Percentiles rank a stretch among this genome's conserved stretches.
These are phyloP conservation scores for Pongo abelii DNA, from an alignment of 2,113 vertebrate genomes.

Conservation along the genomic window DNA sequence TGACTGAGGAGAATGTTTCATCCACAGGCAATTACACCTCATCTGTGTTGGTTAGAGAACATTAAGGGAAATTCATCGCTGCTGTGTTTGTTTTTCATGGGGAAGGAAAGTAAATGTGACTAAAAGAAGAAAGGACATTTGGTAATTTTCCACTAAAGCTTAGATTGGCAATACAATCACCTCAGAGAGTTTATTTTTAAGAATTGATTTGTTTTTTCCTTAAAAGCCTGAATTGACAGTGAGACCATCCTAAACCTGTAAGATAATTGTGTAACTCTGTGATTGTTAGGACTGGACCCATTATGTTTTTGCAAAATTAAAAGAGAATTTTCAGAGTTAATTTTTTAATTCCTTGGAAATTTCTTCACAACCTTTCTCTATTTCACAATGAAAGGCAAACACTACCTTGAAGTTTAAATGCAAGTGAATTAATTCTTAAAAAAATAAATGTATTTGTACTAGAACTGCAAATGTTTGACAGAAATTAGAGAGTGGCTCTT, in stretches of 20 bases:
- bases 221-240: not conserved
- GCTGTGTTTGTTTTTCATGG: not conserved
- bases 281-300: not conserved
- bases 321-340: conserved; percentile 54
- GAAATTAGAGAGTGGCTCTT: conserved; percentile 65
- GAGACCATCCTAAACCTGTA: not conserved
- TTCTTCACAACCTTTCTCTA: conserved; percentile 41
- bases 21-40: not conserved
- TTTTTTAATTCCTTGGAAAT: conserved; percentile 64
- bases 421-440: conserved; percentile 63
- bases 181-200: conserved; percentile 38
- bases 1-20: not conserved
- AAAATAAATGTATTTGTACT: conserved; percentile 69
- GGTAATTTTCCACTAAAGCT: not conserved
- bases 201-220: not conserved
- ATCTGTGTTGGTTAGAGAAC: not conserved
- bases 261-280: not conserved
- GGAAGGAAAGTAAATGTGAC: not conserved
- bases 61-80: not conserved
- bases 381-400: conserved; percentile 65
- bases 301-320: conserved; percentile 30
- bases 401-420: conserved; percentile 58
- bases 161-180: not conserved
- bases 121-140: conserved; percentile 5
- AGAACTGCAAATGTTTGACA: conserved; percentile 73